Evolutionary conservation across 2,888 invertebrate genomes (phyloP), one percentile per base, ranked within the genome.

Genomic region (Zele albiditarsus): DNA sequence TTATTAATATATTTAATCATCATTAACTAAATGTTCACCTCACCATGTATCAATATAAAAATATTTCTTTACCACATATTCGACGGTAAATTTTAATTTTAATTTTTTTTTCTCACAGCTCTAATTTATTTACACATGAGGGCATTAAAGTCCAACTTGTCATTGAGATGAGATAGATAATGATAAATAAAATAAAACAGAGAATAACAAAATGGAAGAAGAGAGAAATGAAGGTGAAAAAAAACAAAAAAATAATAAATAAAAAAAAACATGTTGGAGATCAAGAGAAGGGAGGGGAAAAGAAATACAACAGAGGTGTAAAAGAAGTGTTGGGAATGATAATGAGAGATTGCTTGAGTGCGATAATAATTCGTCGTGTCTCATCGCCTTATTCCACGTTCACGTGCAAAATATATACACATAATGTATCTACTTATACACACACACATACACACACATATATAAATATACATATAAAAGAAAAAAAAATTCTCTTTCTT

Each of bases 301-400:
- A 67, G 46, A 71, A 71, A 71, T 73, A 68, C 71, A 31, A 71
- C 31, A 65, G 63, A 68, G 72, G n/a, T 63, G 77, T 53, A 72
- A 73, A 77, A 81, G 80, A 80, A 84, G 85, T 84, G 84, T 81
- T 81, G 83, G 78, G 86, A 86, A 86, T 86, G 86, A 86, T 86
- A 86, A 86, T 86, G 86, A 86, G 85, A 86, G 86, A 86, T 86
- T 79, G 84, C 76, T 75, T 80, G 78, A 82, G 78, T 80, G 83
- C 82, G 87, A 87, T 87, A 86, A 84, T 85, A 83, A 79, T 46
- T 78, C 63, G 78, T 80, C 79, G 82, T 81, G 80, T 80, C 78
- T 79, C 28, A 62, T 75, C 74, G 53, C 20, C 10, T 53, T 75
- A 79, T 79, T 77, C 75, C 70, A 68, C 75, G 74, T 69, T 71